These are phyloP conservation scores for Gonocerus acuteangulatus DNA, from an alignment of 2,888 invertebrate species.

Conservation along the genomic window DNA sequence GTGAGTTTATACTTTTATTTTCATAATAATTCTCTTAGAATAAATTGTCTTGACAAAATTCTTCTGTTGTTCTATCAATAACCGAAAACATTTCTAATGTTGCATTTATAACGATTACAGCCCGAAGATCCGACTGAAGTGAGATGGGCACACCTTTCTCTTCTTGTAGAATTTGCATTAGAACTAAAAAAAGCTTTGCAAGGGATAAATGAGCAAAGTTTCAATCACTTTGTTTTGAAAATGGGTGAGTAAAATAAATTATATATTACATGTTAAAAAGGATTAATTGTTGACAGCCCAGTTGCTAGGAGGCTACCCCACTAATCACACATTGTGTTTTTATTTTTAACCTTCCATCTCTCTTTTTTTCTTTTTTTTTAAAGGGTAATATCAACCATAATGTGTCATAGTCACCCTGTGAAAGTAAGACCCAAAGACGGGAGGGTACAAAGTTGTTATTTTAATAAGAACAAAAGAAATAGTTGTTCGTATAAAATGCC, in stretches of 20 bases:
- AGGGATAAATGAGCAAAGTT: slow-evolving; percentile 88
- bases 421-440: no score
- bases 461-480: no score
- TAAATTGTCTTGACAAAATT: neutral
- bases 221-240: slow-evolving; percentile 87
- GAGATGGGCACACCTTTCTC: slow-evolving; percentile 75
- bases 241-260: slow-evolving; percentile 63
- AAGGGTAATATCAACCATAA: no score
- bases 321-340: no score
- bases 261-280: neutral
- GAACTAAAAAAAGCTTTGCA: slow-evolving; percentile 84
- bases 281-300: neutral
- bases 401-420: no score
- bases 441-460: no score
- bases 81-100: neutral
- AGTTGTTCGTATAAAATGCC: no score
- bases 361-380: no score
- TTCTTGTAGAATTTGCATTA: slow-evolving; percentile 82
- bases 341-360: no score
- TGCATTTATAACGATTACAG: slow-evolving; percentile 44
- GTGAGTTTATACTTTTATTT: neutral
- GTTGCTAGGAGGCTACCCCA: no score
- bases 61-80: neutral
- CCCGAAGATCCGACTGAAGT: slow-evolving; percentile 63
- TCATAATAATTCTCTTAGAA: neutral